phyloP scores from a whole-genome alignment of 2,797 vertebrate species.

The Lindbergichthys nudifrons region DNA sequence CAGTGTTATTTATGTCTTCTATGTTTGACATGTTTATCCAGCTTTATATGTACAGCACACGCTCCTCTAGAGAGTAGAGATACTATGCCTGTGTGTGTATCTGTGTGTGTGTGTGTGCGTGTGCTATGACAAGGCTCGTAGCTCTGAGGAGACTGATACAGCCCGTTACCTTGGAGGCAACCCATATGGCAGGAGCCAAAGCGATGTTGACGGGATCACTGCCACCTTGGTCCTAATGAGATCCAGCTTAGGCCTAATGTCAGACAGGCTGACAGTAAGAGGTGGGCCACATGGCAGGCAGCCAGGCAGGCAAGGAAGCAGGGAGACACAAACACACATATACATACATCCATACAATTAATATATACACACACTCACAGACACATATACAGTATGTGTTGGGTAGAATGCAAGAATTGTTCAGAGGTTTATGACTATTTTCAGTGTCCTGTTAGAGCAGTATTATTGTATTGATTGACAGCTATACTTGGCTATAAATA shows the following conservation, averaged over 20 bases:
- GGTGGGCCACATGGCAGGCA: constrained; percentile 79
- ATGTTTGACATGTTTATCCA: constrained; percentile 57
- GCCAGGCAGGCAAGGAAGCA: constrained; percentile 58
- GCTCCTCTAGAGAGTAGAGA: constrained; percentile 48
- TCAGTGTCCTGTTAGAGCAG: constrained; percentile 47
- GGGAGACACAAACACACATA: constrained; percentile 61
- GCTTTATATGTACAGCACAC: constrained; percentile 37
- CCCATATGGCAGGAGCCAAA: constrained; percentile 83
- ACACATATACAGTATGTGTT: constrained; percentile 16
- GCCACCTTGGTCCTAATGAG: constrained; percentile 86
- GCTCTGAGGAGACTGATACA: constrained; percentile 73
- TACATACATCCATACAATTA: constrained; percentile 47
- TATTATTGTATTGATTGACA: constrained; percentile 65
- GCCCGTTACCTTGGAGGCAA: constrained; percentile 81
- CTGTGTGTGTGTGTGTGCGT: constrained; percentile 38
- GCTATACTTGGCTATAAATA: constrained; percentile 57
- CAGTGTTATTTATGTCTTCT: constrained; percentile 22
- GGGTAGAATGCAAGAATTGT: constrained; percentile 27
- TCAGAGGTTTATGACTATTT: constrained; percentile 31
- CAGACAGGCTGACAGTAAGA: constrained; percentile 84
- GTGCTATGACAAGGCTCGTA: constrained; percentile 66
- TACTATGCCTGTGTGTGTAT: constrained; percentile 45
- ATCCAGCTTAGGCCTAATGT: constrained; percentile 86
- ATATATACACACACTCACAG: constrained; percentile 19
- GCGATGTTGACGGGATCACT: constrained; percentile 83